phyloP scores from a whole-genome alignment of 1,140 invertebrate genomes.

The Drosophila nebulosa region DNA sequence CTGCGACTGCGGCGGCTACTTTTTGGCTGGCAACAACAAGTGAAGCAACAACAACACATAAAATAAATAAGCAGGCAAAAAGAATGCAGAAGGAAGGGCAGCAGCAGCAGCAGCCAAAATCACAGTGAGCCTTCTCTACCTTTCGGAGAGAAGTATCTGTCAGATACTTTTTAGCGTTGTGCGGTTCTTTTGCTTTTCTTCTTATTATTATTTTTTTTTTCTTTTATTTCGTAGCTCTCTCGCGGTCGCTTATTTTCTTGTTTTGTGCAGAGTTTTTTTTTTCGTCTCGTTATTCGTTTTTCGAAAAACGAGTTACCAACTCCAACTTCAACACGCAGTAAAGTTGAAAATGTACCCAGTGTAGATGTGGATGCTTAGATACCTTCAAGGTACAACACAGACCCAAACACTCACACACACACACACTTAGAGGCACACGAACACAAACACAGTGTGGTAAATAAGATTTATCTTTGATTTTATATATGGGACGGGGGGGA shows the following conservation, averaged over 20 bases:
- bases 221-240: conserved; percentile 33
- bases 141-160: conserved; percentile 27
- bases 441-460: conserved; percentile 8
- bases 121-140: conserved; percentile 27
- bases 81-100: conserved; percentile 70
- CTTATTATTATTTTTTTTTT: conserved; percentile 27
- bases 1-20: conserved; percentile 27
- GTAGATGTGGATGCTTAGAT: conserved; percentile 74
- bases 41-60: conserved; percentile 60
- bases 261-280: conserved; percentile 65
- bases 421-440: too few species aligned
- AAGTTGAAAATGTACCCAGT: conserved; percentile 36
- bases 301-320: conserved; percentile 73
- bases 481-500: conserved; percentile 4
- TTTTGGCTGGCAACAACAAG: conserved; percentile 52
- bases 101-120: conserved; percentile 47
- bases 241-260: conserved; percentile 56
- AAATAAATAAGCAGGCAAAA: conserved; percentile 66
- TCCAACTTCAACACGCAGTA: conserved; percentile 36
- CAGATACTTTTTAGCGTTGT: conserved; percentile 49
- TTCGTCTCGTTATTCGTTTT: conserved; percentile 36
- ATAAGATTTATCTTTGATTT: conserved; percentile 14
- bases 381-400: conserved; percentile 64
- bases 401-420: conserved; percentile 3
- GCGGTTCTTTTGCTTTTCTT: conserved; percentile 39